Evolutionary conservation across 1,140 invertebrate genomes (phyloP).

Genomic region (Drosophila littoralis): DNA sequence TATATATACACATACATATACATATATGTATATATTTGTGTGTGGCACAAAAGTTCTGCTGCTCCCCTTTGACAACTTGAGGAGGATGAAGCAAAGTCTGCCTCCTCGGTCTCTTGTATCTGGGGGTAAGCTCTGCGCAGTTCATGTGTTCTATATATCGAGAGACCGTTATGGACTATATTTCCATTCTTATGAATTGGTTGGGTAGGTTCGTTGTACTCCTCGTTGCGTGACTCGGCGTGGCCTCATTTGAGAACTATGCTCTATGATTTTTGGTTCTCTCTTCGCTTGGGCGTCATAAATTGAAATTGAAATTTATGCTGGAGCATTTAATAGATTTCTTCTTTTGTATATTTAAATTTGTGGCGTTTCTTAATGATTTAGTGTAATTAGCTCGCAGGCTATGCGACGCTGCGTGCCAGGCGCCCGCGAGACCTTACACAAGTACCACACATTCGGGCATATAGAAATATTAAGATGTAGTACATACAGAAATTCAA

Average conservation of each 20-base stretch:
- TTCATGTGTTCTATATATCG: background rate
- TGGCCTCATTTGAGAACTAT: slow-evolving; percentile 50
- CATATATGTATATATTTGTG: background rate
- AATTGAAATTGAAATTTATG: slow-evolving; percentile 83
- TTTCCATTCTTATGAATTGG: slow-evolving; percentile 49
- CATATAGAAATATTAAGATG: background rate
- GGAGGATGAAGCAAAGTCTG: background rate
- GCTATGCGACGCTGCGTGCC: slow-evolving; percentile 29
- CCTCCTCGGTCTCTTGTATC: background rate
- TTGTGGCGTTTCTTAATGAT: slow-evolving; percentile 71
- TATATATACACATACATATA: slow-evolving; percentile 16
- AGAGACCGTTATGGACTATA: slow-evolving; percentile 48
- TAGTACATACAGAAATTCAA: slow-evolving; percentile 3
- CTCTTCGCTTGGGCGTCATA: slow-evolving; percentile 59
- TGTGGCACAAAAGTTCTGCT: slow-evolving; percentile 53
- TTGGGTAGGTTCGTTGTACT: slow-evolving; percentile 58
- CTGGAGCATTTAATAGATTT: slow-evolving; percentile 79
- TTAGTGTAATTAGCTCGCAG: slow-evolving; percentile 70
- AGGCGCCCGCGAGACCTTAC: slow-evolving; percentile 33
- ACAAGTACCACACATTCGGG: background rate
- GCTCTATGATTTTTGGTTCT: slow-evolving; percentile 46
- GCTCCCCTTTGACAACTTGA: slow-evolving; percentile 32
- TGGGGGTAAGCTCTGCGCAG: slow-evolving; percentile 63
- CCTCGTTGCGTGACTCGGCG: slow-evolving; percentile 12
- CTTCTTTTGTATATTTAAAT: slow-evolving; percentile 66